Evolutionary conservation across 2,797 vertebrate genomes (phyloP).

Genomic region (Gymnoscopelus braueri): DNA sequence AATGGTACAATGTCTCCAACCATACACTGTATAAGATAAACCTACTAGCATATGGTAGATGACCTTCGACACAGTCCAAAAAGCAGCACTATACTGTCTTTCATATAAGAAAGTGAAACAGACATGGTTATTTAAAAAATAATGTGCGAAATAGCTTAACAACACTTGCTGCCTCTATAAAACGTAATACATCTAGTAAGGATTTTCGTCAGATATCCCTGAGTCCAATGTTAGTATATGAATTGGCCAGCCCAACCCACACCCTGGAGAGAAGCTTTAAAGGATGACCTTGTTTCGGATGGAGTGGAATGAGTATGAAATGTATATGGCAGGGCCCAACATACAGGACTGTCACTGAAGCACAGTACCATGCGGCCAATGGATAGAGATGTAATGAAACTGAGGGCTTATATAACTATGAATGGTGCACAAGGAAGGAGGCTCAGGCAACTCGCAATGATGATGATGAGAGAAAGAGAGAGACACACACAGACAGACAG

Average conservation of each 20-base stretch:
- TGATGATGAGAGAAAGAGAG: conserved; percentile 1
- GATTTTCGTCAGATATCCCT: conserved; percentile 10
- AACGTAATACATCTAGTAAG: not conserved
- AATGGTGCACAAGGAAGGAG: conserved; percentile 35
- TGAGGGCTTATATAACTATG: conserved; percentile 59
- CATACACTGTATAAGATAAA: too few species aligned
- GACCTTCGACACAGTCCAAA: too few species aligned
- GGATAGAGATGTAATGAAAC: conserved; percentile 54
- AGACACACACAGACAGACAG: not conserved
- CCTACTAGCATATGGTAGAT: too few species aligned
- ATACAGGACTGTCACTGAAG: conserved; percentile 35
- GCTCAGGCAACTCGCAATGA: conserved; percentile 37
- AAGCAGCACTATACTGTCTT: too few species aligned
- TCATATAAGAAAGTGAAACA: too few species aligned
- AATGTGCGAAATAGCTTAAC: too few species aligned
- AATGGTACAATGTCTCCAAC: too few species aligned
- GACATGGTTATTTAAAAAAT: too few species aligned
- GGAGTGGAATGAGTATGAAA: conserved; percentile 35
- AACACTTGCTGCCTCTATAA: not conserved
- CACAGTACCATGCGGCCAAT: conserved; percentile 51
- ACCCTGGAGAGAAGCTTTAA: conserved; percentile 23
- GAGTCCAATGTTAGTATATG: conserved; percentile 26
- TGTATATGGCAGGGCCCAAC: conserved; percentile 37
- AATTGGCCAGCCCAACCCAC: not conserved
- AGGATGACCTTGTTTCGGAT: conserved; percentile 29